Conservation (phyloP, 2,888 invertebrate species). For the Thelaira solivaga region DNA sequence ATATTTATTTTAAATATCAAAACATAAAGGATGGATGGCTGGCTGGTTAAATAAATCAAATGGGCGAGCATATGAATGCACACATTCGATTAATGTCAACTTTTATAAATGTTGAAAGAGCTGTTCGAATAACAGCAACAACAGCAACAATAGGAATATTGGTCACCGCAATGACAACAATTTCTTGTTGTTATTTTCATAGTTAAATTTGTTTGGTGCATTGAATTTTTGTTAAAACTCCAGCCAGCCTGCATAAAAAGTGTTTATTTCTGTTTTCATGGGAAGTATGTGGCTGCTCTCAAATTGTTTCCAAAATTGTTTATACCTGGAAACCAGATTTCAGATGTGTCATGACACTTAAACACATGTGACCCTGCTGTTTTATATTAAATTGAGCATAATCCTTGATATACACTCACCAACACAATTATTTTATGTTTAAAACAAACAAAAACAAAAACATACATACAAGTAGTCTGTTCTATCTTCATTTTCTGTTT, state of each 20-base stretch:
- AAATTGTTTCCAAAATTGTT: too few relatives aligned
- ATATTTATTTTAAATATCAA: conserved; percentile 26
- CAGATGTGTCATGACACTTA: conserved; percentile 17
- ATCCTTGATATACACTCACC: conserved; percentile 8
- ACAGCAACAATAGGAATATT: background rate
- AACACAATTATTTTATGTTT: background rate
- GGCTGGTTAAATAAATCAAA: conserved; percentile 40
- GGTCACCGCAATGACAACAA: conserved; percentile 32
- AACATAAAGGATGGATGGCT: conserved; percentile 32
- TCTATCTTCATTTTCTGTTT: too few relatives aligned
- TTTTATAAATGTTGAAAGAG: conserved; percentile 38
- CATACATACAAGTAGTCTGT: too few relatives aligned
- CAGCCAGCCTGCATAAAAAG: background rate
- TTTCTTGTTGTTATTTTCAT: background rate
- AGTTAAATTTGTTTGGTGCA: background rate
- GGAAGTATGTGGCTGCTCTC: too few relatives aligned
- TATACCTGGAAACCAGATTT: too few relatives aligned
- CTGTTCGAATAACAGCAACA: conserved; percentile 2
- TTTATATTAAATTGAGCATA: conserved; percentile 42
- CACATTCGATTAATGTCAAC: conserved; percentile 57
- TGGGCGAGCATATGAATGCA: conserved; percentile 52
- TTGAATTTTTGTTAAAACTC: background rate
- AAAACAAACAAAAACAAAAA: background rate
- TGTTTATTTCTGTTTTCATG: background rate
- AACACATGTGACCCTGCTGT: conserved; percentile 44